These are phyloP conservation scores for Megaptera novaeangliae DNA, from an alignment of 2,113 vertebrate genomes.

Conservation along the genomic window DNA sequence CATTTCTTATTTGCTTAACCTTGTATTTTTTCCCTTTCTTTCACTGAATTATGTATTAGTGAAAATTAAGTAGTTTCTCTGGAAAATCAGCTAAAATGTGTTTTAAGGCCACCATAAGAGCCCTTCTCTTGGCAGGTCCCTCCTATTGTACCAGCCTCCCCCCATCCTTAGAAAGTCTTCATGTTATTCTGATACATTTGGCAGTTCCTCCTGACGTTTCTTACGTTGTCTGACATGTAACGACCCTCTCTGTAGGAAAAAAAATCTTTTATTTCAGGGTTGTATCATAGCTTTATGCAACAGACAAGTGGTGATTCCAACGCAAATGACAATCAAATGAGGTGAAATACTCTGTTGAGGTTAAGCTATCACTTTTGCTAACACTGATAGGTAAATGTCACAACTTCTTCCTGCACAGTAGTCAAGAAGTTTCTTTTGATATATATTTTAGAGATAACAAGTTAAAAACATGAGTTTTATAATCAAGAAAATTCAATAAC, in stretches of 20 bases:
- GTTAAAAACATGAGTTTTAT: background rate
- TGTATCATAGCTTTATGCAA: background rate
- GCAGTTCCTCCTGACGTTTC: background rate
- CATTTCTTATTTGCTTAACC: background rate
- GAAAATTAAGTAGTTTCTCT: background rate
- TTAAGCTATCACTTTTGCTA: background rate
- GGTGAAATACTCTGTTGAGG: background rate
- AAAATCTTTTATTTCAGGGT: background rate
- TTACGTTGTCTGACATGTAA: background rate
- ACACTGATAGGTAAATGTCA: background rate
- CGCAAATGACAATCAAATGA: background rate
- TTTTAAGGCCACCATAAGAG: background rate
- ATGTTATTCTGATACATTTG: background rate
- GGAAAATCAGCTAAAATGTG: background rate
- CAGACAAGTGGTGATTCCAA: background rate
- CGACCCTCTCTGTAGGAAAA: background rate
- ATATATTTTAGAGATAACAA: background rate
- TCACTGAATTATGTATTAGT: background rate
- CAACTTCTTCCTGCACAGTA: background rate
- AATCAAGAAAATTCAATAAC: background rate
- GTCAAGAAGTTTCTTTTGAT: background rate
- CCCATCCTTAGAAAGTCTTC: background rate
- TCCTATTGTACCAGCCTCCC: background rate
- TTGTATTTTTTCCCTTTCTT: background rate
- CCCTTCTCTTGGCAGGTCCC: background rate